Evolutionary conservation across 2,888 invertebrate genomes (phyloP).

Genomic region (Boloria selene): DNA sequence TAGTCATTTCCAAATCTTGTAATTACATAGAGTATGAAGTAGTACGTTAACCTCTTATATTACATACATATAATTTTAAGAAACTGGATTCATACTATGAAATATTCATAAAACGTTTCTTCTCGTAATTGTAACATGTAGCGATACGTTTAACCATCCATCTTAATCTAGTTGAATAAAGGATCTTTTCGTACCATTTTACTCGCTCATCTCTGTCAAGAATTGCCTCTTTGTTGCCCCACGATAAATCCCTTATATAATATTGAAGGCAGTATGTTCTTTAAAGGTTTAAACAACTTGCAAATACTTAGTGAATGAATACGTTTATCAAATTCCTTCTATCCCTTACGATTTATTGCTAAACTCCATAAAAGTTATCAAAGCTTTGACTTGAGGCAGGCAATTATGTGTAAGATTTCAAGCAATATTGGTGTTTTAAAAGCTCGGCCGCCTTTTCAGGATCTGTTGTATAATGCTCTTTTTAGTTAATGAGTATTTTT

Average conservation of each 20-base stretch:
- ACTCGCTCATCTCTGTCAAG: slow-evolving; percentile 18
- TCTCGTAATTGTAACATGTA: slow-evolving; percentile 9
- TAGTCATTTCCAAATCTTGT: too few relatives aligned
- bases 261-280: slow-evolving; percentile 23
- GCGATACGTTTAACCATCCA: slow-evolving; percentile 22
- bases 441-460: background rate
- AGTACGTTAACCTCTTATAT: too few relatives aligned
- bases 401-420: slow-evolving; percentile 1
- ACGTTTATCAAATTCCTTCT: slow-evolving; percentile 4
- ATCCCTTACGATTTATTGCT: slow-evolving; percentile 1
- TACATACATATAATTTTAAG: background rate
- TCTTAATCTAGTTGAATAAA: slow-evolving; percentile 30
- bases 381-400: slow-evolving; percentile 1
- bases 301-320: background rate
- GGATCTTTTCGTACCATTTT: slow-evolving; percentile 25
- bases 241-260: slow-evolving; percentile 22
- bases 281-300: slow-evolving; percentile 24
- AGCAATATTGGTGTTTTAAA: background rate
- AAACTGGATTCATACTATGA: background rate
- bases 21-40: too few relatives aligned
- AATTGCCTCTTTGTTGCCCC: slow-evolving; percentile 30
- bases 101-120: slow-evolving; percentile 4
- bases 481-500: too few relatives aligned
- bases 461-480: too few relatives aligned
- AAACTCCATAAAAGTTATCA: slow-evolving; percentile 5